Base-by-base conservation (phyloP, 2,888 invertebrate genomes). In the Gasteruption jaculator region DNA sequence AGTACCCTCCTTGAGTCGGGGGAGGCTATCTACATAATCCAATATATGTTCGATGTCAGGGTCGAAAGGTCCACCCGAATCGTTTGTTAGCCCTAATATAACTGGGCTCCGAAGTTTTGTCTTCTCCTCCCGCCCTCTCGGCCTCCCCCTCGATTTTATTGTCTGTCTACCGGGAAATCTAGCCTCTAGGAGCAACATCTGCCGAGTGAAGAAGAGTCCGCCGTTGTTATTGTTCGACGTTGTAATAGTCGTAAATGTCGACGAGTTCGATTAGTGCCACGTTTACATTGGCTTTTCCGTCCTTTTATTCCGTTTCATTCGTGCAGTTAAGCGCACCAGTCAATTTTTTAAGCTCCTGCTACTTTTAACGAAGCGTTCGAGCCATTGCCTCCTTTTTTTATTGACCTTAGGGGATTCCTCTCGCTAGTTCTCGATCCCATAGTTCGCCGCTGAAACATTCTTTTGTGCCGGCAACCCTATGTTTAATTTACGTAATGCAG, bases 101-200 rank as follows among this genome's bases (percentile, higher is more conserved):
- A n/a, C n/a, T n/a, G n/a, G n/a, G n/a, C n/a, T n/a, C n/a, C n/a
- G n/a, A n/a, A n/a, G n/a, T n/a, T n/a, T n/a, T n/a, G n/a, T n/a
- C n/a, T n/a, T n/a, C n/a, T n/a, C n/a, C n/a, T 29, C 27, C 24
- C 30, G 12, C 39, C 16, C 29, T 19, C 41, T 12, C 41, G 8
- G 30, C 16, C 38, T 37, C 38, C 24, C 43, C 41, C 47, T 46
- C 53, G 52, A 53, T 63, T 66, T 60, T 65, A 61, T 60, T 58
- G 58, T 45, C 33, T 57, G 63, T 61, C 64, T 62, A 60, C 57
- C 56, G 65, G 65, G 63, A 66, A 64, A 63, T 65, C 62, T 58
- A 63, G 53, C 54, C 50, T 36, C 48, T 42, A 46, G 37, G 43
- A 48, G 34, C 32, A 52, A 51, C 60, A 60, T 59, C 60, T 61